Percentiles rank a stretch among this genome's conserved stretches.
These are phyloP conservation scores for Andrena fulva DNA, from an alignment of 2,888 invertebrate genomes.

Conservation along the genomic window DNA sequence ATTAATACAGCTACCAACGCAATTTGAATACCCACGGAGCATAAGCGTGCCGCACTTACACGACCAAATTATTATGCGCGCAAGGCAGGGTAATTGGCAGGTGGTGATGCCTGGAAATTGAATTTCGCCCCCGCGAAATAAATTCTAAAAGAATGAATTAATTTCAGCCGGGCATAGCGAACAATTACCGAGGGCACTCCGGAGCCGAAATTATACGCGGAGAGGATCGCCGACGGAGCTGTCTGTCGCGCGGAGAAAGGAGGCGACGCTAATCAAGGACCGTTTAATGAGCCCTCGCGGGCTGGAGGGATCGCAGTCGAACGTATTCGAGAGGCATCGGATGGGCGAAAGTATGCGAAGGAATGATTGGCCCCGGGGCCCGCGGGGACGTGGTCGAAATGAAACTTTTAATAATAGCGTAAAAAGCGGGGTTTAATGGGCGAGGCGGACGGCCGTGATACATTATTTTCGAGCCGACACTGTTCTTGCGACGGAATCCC, in stretches of 20 bases:
- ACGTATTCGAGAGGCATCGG: constrained; percentile 17
- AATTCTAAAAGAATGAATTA: constrained; percentile 34
- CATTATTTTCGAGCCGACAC: constrained; percentile 66
- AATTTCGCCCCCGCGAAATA: constrained; percentile 33
- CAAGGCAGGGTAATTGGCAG: constrained; percentile 40
- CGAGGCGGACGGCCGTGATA: constrained; percentile 42
- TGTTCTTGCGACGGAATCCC: constrained; percentile 62
- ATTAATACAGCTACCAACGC: constrained; percentile 22
- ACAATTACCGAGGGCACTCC: background rate
- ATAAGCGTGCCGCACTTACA: constrained; percentile 25
- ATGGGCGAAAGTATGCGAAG: constrained; percentile 8
- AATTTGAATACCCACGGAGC: constrained; percentile 44
- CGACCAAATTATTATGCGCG: constrained; percentile 43
- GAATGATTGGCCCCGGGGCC: constrained; percentile 2
- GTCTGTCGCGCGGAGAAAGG: background rate
- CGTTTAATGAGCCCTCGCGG: background rate
- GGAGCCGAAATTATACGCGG: no score
- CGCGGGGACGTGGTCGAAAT: constrained; percentile 27
- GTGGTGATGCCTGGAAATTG: constrained; percentile 36
- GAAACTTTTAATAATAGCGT: constrained; percentile 54
- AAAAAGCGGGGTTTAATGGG: constrained; percentile 49
- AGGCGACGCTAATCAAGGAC: constrained; percentile 6
- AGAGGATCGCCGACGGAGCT: background rate
- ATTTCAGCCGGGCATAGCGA: background rate
- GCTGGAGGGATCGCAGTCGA: background rate